These are phyloP conservation scores for Athalia circularis DNA, from an alignment of 2,888 invertebrate species.

Conservation along the genomic window DNA sequence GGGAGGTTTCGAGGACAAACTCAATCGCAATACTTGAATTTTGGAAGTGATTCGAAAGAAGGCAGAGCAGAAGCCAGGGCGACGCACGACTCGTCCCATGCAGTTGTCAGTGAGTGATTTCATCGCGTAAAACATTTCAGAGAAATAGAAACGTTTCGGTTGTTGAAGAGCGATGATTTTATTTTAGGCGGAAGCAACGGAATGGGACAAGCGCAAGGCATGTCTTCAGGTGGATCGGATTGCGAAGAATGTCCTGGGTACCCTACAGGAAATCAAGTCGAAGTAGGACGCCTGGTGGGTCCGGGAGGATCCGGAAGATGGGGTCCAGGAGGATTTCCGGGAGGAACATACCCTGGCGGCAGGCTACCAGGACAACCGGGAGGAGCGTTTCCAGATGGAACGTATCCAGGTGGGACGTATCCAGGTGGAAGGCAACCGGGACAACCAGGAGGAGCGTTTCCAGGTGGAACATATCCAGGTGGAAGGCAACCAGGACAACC, in stretches of 20 bases:
- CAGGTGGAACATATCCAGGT: constrained; percentile 45
- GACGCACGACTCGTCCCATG: constrained; percentile 82
- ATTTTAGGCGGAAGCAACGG: constrained; percentile 85
- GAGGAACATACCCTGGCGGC: constrained; percentile 51
- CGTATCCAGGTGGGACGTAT: constrained; percentile 22
- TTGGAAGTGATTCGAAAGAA: constrained; percentile 78
- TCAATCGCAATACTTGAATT: constrained; percentile 88
- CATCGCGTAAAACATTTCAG: not conserved
- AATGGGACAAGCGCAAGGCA: constrained; percentile 93
- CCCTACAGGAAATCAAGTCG: constrained; percentile 44
- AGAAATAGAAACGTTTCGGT: constrained; percentile 7
- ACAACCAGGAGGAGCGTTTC: constrained; percentile 41
- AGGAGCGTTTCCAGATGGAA: constrained; percentile 20
- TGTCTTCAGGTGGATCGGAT: constrained; percentile 81
- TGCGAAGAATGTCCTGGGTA: constrained; percentile 82
- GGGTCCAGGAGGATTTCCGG: constrained; percentile 43
- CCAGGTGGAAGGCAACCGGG: constrained; percentile 40
- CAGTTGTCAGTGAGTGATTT: constrained; percentile 82
- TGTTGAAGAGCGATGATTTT: constrained; percentile 52
- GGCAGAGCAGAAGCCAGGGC: constrained; percentile 91
- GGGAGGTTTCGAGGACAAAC: constrained; percentile 84
- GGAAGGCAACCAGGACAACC: constrained; percentile 47
- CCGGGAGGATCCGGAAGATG: constrained; percentile 49
- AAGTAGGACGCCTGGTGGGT: constrained; percentile 46
- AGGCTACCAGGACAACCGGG: constrained; percentile 39